Evolutionary conservation across 1,140 invertebrate species (phyloP).

Genomic region (Ptiloglossa arizonensis): DNA sequence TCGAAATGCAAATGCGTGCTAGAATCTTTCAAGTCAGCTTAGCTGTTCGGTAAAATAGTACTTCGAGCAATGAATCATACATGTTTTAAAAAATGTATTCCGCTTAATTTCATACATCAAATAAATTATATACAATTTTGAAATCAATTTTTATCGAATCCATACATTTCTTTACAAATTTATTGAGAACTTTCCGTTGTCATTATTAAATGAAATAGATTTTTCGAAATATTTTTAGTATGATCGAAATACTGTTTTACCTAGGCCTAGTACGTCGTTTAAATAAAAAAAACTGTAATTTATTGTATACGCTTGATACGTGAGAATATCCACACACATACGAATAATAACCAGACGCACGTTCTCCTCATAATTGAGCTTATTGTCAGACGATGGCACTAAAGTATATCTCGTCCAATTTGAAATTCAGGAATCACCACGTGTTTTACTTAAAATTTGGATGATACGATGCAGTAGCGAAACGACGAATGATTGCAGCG

Average conservation of each 20-base stretch:
- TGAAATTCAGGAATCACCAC: conserved; percentile 9
- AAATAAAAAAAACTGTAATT: conserved; percentile 25
- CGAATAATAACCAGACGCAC: background rate
- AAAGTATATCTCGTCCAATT: conserved; percentile 39
- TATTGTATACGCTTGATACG: conserved; percentile 21
- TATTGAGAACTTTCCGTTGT: background rate
- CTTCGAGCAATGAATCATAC: conserved; percentile 14
- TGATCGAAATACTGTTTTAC: conserved; percentile 14
- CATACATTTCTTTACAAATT: background rate
- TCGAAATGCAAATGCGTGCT: background rate
- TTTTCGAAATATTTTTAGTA: conserved; percentile 3
- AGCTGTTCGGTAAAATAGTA: conserved; percentile 28
- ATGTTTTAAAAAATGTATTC: conserved; percentile 23
- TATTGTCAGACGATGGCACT: conserved; percentile 51
- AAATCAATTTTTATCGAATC: background rate
- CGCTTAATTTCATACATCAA: background rate
- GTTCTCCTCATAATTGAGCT: conserved; percentile 50
- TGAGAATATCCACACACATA: background rate
- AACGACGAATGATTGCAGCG: conserved; percentile 21
- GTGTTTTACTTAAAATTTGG: conserved; percentile 4
- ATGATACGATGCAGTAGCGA: background rate
- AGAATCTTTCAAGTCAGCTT: conserved; percentile 3
- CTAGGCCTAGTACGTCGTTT: conserved; percentile 16
- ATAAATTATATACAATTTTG: background rate
- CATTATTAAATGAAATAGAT: background rate